A percentile compares a stretch with the other conserved stretches of the same genome.
Conservation (phyloP, 1,140 invertebrate species). For the Helicoverpa armigera region DNA sequence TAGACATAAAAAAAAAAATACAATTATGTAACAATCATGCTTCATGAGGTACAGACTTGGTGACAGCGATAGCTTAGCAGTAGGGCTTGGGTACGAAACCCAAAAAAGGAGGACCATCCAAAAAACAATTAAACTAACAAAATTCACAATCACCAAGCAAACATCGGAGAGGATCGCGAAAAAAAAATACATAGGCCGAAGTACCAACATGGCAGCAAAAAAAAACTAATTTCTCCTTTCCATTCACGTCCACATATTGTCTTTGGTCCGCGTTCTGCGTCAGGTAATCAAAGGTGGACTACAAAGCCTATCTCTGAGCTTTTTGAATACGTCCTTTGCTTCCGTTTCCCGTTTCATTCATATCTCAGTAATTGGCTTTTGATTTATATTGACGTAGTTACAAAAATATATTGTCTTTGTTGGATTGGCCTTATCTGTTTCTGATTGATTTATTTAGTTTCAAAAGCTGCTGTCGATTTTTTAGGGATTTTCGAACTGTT, state of each 20-base stretch:
- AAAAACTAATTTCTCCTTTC: constrained; percentile 50
- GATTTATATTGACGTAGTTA: constrained; percentile 44
- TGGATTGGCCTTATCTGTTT: too few species aligned
- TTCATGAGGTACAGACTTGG: too few species aligned
- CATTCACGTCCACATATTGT: constrained; percentile 48
- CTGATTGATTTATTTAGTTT: neutral
- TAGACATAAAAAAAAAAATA: too few species aligned
- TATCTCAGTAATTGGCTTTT: constrained; percentile 51
- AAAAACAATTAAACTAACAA: constrained; percentile 34
- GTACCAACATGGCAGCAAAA: constrained; percentile 22
- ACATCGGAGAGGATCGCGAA: neutral
- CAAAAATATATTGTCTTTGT: neutral
- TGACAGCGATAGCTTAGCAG: too few species aligned
- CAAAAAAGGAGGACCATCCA: neutral
- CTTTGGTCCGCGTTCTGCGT: constrained; percentile 49
- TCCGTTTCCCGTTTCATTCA: constrained; percentile 44
- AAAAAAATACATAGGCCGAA: neutral
- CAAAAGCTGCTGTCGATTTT: too few species aligned
- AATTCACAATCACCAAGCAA: constrained; percentile 27
- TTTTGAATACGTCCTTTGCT: constrained; percentile 48
- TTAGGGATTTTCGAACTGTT: too few species aligned
- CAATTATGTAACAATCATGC: too few species aligned
- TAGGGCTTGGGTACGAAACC: too few species aligned
- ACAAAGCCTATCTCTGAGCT: constrained; percentile 49
- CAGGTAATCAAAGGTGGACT: constrained; percentile 52